These are phyloP conservation scores for Apomyelois bistriatella DNA, from an alignment of 2,888 invertebrate species.

Conservation along the genomic window DNA sequence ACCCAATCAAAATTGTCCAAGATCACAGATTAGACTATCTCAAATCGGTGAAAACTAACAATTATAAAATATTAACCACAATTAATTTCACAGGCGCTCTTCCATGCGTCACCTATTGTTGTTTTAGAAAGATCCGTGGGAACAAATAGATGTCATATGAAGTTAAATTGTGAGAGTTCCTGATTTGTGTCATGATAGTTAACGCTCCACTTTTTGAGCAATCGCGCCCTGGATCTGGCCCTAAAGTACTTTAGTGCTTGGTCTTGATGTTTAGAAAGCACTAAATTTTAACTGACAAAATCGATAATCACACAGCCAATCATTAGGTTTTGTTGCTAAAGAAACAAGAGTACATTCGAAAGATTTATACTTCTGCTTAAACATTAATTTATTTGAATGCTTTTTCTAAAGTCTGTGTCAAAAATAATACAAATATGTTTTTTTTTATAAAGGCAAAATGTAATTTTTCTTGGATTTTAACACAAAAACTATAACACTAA, in stretches of 20 bases:
- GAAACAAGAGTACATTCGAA: too few species aligned
- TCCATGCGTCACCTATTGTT: conserved; percentile 27
- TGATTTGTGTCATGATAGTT: conserved; percentile 36
- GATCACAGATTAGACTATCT: conserved; percentile 1
- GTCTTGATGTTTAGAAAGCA: not conserved
- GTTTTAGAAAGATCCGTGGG: conserved; percentile 26
- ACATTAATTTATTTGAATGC: too few species aligned
- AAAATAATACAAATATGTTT: too few species aligned
- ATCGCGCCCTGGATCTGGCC: conserved; percentile 12
- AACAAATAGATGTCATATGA: conserved; percentile 21
- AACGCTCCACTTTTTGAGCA: conserved; percentile 21
- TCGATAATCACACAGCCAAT: not conserved
- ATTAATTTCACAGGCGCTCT: conserved; percentile 23
- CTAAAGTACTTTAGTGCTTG: not conserved
- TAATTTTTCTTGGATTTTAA: too few species aligned
- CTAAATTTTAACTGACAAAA: not conserved
- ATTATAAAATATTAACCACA: conserved; percentile 19
- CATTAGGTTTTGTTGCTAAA: too few species aligned
- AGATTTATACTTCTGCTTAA: too few species aligned
- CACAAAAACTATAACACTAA: too few species aligned
- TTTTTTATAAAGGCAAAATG: too few species aligned
- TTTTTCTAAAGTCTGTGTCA: too few species aligned
- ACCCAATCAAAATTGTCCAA: not conserved
- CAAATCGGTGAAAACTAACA: conserved; percentile 22
- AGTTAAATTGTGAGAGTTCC: conserved; percentile 22